phyloP scores from a whole-genome alignment of 53 echinoderm and acorn worm genomes.

The Hippasteria phrygiana region DNA sequence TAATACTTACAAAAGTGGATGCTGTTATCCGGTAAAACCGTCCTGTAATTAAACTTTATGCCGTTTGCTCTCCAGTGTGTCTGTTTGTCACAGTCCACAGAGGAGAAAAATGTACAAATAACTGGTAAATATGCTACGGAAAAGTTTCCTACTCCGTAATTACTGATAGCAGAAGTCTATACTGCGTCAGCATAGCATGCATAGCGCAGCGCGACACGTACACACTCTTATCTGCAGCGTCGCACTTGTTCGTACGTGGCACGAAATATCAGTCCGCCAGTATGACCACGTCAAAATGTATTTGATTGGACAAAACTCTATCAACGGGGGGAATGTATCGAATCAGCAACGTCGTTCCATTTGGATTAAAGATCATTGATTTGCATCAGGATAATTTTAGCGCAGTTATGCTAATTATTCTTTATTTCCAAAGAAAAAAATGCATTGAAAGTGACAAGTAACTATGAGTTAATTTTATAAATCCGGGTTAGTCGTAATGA shows the following conservation, averaged over 20 bases:
- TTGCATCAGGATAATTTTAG: neutral
- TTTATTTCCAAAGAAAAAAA: neutral
- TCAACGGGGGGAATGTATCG: neutral
- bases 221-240: neutral
- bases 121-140: conserved; percentile 19
- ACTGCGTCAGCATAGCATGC: neutral
- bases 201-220: neutral
- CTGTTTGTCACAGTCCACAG: conserved; percentile 62
- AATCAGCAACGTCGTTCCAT: neutral
- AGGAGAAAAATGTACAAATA: conserved; percentile 56
- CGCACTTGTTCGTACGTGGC: conserved; percentile 54
- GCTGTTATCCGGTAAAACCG: conserved; percentile 89
- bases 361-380: neutral
- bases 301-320: neutral
- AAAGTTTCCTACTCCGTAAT: neutral
- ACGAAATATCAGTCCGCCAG: conserved; percentile 57
- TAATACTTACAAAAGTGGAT: conserved; percentile 84
- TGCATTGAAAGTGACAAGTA: no score
- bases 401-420: neutral
- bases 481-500: no score
- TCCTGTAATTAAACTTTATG: conserved; percentile 69
- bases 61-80: conserved; percentile 78
- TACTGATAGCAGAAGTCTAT: neutral
- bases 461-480: no score
- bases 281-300: neutral